Evolutionary conservation across 2,113 vertebrate genomes (phyloP).

Genomic region (Istiophorus platypterus): DNA sequence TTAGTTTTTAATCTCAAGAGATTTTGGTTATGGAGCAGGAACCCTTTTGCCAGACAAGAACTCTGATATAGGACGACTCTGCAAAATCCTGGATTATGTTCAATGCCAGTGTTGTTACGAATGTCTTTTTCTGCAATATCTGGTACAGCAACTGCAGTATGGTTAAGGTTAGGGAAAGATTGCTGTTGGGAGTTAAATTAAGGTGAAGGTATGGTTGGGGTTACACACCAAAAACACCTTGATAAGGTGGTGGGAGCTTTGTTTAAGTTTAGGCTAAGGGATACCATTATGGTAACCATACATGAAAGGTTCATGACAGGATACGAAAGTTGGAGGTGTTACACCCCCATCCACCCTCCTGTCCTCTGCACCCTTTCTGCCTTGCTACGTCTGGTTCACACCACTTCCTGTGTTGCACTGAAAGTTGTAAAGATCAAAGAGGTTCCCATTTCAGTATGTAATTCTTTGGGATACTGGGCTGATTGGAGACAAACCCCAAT

Average conservation of each 20-base stretch:
- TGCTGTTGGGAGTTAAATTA: too few relatives aligned
- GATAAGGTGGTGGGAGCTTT: background rate
- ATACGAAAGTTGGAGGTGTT: background rate
- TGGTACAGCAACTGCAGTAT: background rate
- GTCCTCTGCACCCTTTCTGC: background rate
- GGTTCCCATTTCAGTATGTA: background rate
- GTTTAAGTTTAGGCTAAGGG: background rate
- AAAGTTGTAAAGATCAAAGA: background rate
- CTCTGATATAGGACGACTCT: background rate
- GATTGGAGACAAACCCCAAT: background rate
- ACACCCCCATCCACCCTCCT: background rate
- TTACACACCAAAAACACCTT: background rate
- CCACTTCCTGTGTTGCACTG: background rate
- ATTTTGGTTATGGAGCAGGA: background rate
- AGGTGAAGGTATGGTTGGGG: background rate
- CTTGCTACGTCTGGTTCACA: background rate
- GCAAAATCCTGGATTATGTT: background rate
- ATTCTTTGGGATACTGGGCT: background rate
- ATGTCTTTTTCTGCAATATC: background rate
- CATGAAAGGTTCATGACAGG: background rate
- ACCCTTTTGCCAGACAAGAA: background rate
- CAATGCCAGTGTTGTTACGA: background rate
- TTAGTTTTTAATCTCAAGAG: background rate
- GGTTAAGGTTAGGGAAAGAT: background rate
- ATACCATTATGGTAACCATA: background rate